phyloP scores from a whole-genome alignment of 2,797 vertebrate species.

The Poecilia gillii region DNA sequence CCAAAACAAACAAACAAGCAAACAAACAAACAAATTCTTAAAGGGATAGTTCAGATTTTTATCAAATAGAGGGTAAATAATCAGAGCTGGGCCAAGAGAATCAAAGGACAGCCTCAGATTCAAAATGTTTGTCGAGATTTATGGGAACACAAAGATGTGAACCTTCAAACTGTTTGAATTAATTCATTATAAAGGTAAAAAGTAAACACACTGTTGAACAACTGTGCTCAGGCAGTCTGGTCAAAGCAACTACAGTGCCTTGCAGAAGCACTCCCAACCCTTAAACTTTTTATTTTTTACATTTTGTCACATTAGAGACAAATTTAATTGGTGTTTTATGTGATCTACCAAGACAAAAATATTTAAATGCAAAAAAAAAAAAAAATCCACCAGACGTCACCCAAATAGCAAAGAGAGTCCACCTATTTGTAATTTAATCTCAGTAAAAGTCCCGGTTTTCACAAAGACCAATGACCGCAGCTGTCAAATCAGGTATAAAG shows the following conservation, averaged over 20 bases:
- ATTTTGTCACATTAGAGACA: not conserved
- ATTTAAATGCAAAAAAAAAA: not conserved
- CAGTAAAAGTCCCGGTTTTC: not conserved
- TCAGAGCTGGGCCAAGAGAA: not conserved
- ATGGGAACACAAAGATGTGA: not conserved
- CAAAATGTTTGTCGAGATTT: not conserved
- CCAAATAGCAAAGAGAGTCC: not conserved
- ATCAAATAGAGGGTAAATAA: not conserved
- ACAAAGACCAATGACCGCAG: not conserved
- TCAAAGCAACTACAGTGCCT: not conserved
- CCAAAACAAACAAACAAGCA: not conserved
- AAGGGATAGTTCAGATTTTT: not conserved
- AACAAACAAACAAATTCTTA: not conserved
- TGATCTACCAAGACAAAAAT: not conserved
- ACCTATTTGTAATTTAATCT: not conserved
- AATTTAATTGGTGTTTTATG: not conserved
- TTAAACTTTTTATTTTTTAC: not conserved
- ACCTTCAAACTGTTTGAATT: not conserved
- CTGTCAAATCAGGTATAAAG: not conserved
- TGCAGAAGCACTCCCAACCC: not conserved
- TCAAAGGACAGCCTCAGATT: not conserved
- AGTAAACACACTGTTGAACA: not conserved
- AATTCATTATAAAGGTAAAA: not conserved
- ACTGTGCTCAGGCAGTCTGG: not conserved
- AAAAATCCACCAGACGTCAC: not conserved